phyloP scores from a whole-genome alignment of 2,113 vertebrate species.

The Mungos mungo region DNA sequence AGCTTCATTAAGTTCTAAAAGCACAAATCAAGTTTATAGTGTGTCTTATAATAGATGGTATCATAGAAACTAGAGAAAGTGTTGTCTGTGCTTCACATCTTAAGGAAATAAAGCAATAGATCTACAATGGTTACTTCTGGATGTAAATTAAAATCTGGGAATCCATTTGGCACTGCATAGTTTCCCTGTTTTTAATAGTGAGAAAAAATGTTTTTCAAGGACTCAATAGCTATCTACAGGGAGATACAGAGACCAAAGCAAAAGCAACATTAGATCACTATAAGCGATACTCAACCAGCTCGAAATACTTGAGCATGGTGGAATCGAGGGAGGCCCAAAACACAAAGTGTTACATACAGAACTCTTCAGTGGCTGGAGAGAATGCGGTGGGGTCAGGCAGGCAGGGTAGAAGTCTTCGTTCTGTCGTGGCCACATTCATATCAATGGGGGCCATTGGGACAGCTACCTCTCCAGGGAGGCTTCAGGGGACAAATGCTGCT shows the following conservation, averaged over 20 bases:
- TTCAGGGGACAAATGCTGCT: neutral
- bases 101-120: neutral
- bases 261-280: neutral
- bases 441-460: no score
- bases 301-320: neutral
- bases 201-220: neutral
- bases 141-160: neutral
- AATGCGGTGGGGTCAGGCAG: neutral
- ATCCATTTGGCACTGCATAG: neutral
- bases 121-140: neutral
- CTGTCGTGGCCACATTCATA: no score
- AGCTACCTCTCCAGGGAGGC: neutral
- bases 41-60: neutral
- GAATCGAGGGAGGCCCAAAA: neutral
- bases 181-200: conserved; percentile 16
- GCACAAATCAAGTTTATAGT: neutral
- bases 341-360: neutral
- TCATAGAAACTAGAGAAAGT: neutral
- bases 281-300: neutral
- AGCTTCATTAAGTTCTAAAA: neutral
- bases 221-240: neutral
- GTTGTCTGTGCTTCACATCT: neutral
- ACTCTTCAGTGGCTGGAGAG: neutral
- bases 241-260: neutral
- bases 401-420: neutral